phyloP scores from a whole-genome alignment of 1,140 invertebrate species.

The Thaumetopoea pityocampa region DNA sequence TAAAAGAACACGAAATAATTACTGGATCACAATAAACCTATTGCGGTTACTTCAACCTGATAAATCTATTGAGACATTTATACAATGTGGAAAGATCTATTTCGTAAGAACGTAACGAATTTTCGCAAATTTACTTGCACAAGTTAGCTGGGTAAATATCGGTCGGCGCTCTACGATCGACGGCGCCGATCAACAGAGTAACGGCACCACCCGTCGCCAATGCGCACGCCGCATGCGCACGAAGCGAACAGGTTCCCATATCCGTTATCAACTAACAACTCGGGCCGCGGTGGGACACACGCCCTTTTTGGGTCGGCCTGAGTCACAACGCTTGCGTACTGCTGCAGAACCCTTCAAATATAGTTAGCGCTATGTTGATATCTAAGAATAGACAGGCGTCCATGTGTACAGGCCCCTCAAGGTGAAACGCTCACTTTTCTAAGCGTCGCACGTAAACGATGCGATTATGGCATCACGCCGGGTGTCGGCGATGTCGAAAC shows the following conservation, averaged over 20 bases:
- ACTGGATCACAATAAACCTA: too few relatives aligned
- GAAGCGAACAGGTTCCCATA: conserved; percentile 56
- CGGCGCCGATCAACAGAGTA: conserved; percentile 37
- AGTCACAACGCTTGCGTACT: conserved; percentile 71
- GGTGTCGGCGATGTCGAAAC: conserved; percentile 54
- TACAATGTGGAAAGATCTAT: too few relatives aligned
- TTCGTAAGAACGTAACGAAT: too few relatives aligned
- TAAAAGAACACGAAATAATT: too few relatives aligned
- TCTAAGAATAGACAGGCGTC: conserved; percentile 64
- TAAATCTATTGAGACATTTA: too few relatives aligned
- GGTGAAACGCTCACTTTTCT: conserved; percentile 71
- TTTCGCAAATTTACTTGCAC: too few relatives aligned
- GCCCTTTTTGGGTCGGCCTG: conserved; percentile 69
- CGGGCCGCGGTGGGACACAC: conserved; percentile 48
- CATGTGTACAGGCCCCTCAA: conserved; percentile 54
- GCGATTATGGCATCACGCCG: conserved; percentile 62
- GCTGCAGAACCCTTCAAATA: conserved; percentile 39
- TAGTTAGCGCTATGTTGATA: conserved; percentile 54
- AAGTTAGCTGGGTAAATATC: too few relatives aligned
- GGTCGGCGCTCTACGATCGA: too few relatives aligned
- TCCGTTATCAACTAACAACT: conserved; percentile 59
- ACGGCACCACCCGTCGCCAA: conserved; percentile 40
- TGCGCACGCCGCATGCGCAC: conserved; percentile 39
- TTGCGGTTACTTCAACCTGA: too few relatives aligned
- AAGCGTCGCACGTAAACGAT: conserved; percentile 64